Percentiles rank a stretch among this genome's conserved stretches.
Conservation (phyloP, 2,888 invertebrate genomes). For the Pomacea canaliculata region DNA sequence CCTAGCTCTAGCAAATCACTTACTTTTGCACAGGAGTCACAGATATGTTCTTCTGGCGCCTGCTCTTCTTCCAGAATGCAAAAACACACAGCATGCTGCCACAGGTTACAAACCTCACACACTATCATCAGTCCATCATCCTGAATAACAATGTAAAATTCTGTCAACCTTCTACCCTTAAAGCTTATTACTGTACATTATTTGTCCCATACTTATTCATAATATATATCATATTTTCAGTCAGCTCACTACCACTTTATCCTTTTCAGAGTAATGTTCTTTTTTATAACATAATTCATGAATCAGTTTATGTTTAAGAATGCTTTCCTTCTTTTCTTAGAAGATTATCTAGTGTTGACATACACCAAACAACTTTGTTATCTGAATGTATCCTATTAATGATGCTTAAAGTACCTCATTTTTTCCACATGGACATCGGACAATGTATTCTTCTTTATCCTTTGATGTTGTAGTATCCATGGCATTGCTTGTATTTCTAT, state of each 20-base stretch:
- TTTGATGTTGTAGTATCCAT: conserved; percentile 1
- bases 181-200: too few species aligned
- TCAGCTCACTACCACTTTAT: too few species aligned
- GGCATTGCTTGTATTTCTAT: background rate
- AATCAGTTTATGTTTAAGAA: too few species aligned
- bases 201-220: too few species aligned
- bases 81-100: conserved; percentile 70
- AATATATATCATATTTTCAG: too few species aligned
- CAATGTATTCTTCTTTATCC: conserved; percentile 52
- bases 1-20: background rate
- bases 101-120: conserved; percentile 66
- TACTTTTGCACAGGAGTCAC: conserved; percentile 63
- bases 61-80: conserved; percentile 55
- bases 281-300: too few species aligned
- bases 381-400: too few species aligned
- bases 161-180: too few species aligned
- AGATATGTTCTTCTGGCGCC: conserved; percentile 62
- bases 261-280: too few species aligned
- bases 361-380: too few species aligned
- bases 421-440: conserved; percentile 65
- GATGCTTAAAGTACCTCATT: conserved; percentile 55
- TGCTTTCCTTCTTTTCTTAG: too few species aligned
- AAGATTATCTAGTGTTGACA: too few species aligned
- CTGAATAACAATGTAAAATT: conserved; percentile 38
- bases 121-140: conserved; percentile 71